These are phyloP conservation scores for Macrosteles quadrilineatus DNA, from an alignment of 1,140 invertebrate genomes.

Conservation along the genomic window DNA sequence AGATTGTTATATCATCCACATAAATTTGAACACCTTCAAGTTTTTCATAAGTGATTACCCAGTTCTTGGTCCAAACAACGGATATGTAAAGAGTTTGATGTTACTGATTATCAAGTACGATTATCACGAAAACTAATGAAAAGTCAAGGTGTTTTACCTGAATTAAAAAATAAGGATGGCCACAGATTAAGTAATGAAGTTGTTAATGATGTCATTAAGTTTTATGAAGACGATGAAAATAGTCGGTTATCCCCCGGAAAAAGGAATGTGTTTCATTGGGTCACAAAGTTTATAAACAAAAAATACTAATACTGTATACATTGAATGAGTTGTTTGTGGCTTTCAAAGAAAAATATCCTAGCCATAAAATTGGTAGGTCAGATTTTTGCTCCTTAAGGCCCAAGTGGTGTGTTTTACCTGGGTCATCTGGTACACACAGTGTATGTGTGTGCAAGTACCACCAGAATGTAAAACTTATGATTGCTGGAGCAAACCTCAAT, in stretches of 20 bases:
- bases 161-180: too few relatives aligned
- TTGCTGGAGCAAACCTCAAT: conserved; percentile 27
- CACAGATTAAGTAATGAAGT: too few relatives aligned
- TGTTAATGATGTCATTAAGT: conserved; percentile 30
- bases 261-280: conserved; percentile 31
- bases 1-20: too few relatives aligned
- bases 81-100: too few relatives aligned
- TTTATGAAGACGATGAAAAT: conserved; percentile 38
- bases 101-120: too few relatives aligned
- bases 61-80: too few relatives aligned
- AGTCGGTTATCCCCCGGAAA: conserved; percentile 32
- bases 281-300: conserved; percentile 29
- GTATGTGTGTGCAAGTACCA: conserved; percentile 37
- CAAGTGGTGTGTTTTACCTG: conserved; percentile 35
- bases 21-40: too few relatives aligned
- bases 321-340: conserved; percentile 30
- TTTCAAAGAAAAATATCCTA: conserved; percentile 34
- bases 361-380: conserved; percentile 27
- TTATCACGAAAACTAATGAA: too few relatives aligned
- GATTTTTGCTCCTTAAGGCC: conserved; percentile 31
- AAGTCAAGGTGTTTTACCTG: too few relatives aligned
- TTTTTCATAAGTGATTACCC: too few relatives aligned
- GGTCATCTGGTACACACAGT: conserved; percentile 35
- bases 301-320: conserved; percentile 29
- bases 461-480: conserved; percentile 33